Base-by-base conservation (phyloP, 2,113 vertebrate species). In the Nasalis larvatus region DNA sequence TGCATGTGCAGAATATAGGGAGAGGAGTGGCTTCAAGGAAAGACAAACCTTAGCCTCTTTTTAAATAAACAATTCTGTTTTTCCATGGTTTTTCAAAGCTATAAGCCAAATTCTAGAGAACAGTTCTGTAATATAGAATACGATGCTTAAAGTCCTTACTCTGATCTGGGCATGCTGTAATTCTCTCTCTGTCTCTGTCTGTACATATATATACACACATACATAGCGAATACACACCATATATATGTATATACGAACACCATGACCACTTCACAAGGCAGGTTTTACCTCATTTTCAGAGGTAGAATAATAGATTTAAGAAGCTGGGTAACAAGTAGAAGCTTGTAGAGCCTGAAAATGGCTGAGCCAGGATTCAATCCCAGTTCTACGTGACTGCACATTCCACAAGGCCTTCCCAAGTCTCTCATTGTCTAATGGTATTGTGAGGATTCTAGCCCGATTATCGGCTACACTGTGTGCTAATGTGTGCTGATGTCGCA, bases 11-110 rank as follows among this genome's bases (percentile, higher is more conserved):
- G 93, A 91, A 86, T 58, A 52, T 9, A 77, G 20, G 54, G 37
- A 94, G 45, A 95, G 37, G 88, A 97, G 35, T 52, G 20, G 37
- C 54, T 93, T 74, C 86, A 94, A 73, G 45, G 21, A 42, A 66
- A 27, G 32, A 77, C 92, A 92, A 25, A 60, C 56, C 71, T 11
- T 47, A 87, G 27, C 4, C 20, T 32, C 42, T 35, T 96, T 56
- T 21, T 69, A 23, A 73, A 63, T 60, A 74, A 93, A 81, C 80
- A 84, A 91, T 66, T 96, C 21, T 63, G 11, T 54, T 56, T 92
- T 94, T 78, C 47, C 56, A 94, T 83, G 14, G 37, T 92, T 94
- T 86, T 52, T 90, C 47, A 45, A 85, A 83, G 11, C 1, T 71
- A 66, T 54, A 96, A 78, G 9, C 16, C 56, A 95, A 92, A 84